Base-by-base conservation (phyloP, 2,797 vertebrate genomes). In the Helarctos malayanus region DNA sequence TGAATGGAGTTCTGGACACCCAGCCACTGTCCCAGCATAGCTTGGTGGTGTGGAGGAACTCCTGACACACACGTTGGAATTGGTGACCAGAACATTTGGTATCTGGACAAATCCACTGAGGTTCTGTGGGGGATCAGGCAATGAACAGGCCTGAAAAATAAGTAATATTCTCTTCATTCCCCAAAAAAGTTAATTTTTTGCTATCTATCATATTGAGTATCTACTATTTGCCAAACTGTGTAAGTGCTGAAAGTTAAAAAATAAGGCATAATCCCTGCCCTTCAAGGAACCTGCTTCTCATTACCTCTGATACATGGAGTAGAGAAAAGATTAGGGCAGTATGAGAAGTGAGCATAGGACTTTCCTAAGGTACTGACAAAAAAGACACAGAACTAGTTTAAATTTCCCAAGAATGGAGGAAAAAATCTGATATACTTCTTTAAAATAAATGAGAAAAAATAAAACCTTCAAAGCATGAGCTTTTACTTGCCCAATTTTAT, bases 371-470 rank as follows among this genome's bases (percentile, higher is more conserved):
- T 76, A 38, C 15, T 23, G 54, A 86, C 49, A 78, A 49, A 93
- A 93, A 82, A 56, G 38, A 35, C 21, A 32, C 38, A 47, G 91
- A 73, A 25, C 35, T 69, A 54, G 29, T 21, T 38, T 83, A 56
- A 68, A 76, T 63, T 82, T 76, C 52, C 35, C 69, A 38, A 91
- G 25, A 80, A 61, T 27, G 59, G 52, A 83, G 14, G 63, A 57
- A 91, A 93, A 76, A 80, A 73, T 88, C 61, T 21, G 29, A 1
- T 71, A 56, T 79, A 27, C 32, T 78, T 18, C 59, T 93, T 78
- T 69, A 87, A 63, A 90, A 63, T 23, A 29, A 93, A 54, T 82
- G 5, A 49, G 65, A 85, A 95, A 81, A 93, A 75, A 16, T 52
- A 91, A 86, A 41, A 76, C 69, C 21, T 88, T 88, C 78, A 73